Conservation (phyloP, 2,888 invertebrate genomes). For the Calephelis perditalis region DNA sequence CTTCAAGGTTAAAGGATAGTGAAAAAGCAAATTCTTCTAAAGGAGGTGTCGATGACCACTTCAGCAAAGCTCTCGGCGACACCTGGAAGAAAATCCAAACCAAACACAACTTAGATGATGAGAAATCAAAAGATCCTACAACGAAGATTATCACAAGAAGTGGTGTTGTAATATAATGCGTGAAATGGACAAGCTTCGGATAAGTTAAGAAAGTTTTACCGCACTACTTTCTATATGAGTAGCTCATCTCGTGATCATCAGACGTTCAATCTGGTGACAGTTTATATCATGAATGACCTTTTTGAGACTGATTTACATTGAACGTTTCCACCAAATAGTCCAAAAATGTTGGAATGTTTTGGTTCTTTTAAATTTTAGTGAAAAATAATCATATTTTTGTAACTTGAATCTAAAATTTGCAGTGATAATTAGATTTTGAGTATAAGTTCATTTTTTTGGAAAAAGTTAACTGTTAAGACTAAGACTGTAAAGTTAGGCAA, state of each 20-base stretch:
- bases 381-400: too few species aligned
- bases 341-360: too few species aligned
- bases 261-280: not conserved
- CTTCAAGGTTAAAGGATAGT: constrained; percentile 73
- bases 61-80: constrained; percentile 92
- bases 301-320: not conserved
- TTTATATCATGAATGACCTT: not conserved
- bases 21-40: constrained; percentile 49
- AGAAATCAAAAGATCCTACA: constrained; percentile 59
- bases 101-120: constrained; percentile 62
- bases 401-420: too few species aligned
- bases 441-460: too few species aligned
- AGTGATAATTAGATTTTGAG: too few species aligned
- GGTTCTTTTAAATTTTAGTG: too few species aligned
- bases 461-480: too few species aligned
- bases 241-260: not conserved
- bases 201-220: constrained; percentile 6
- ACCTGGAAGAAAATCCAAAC: constrained; percentile 88
- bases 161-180: constrained; percentile 67
- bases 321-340: too few species aligned
- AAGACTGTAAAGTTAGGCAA: too few species aligned
- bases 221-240: constrained; percentile 3
- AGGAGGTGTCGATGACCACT: constrained; percentile 86
- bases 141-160: constrained; percentile 70
- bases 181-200: constrained; percentile 19